Conservation (phyloP, 2,888 invertebrate species). For the Drosophila gaucha region DNA sequence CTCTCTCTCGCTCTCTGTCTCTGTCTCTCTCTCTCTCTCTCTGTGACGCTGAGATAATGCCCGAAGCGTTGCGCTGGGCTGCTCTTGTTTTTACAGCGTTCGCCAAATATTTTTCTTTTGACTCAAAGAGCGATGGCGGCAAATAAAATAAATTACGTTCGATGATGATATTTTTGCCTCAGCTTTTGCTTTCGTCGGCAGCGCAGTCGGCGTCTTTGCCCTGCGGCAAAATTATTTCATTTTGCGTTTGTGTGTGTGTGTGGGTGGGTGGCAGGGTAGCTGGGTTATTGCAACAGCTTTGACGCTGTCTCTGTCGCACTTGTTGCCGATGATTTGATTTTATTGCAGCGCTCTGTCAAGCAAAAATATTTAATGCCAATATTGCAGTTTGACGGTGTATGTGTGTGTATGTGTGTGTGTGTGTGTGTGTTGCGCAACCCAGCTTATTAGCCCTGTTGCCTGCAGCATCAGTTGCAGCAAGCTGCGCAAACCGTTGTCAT, state of each 20-base stretch:
- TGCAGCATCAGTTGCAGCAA: constrained; percentile 20
- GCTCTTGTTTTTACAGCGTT: constrained; percentile 24
- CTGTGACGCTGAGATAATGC: constrained; percentile 6
- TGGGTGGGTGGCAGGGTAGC: constrained; percentile 13
- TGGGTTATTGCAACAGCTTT: constrained; percentile 48
- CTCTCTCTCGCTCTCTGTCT: background rate
- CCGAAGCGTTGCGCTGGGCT: background rate
- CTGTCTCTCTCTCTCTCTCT: background rate
- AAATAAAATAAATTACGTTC: constrained; percentile 67
- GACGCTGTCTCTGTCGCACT: constrained; percentile 14
- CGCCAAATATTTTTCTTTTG: constrained; percentile 64
- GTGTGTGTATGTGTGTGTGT: constrained; percentile 14
- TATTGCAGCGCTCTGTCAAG: constrained; percentile 37
- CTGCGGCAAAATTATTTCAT: constrained; percentile 65
- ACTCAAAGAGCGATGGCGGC: constrained; percentile 44
- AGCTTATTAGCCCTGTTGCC: constrained; percentile 37
- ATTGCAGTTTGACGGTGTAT: constrained; percentile 19
- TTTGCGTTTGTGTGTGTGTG: constrained; percentile 14
- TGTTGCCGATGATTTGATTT: constrained; percentile 61
- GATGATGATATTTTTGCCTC: constrained; percentile 29
- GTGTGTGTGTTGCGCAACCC: constrained; percentile 6
- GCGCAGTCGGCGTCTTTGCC: constrained; percentile 15
- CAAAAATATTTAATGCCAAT: constrained; percentile 46
- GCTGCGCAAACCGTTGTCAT: constrained; percentile 33
- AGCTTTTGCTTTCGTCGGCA: constrained; percentile 15